Percentiles rank a stretch among this genome's conserved stretches.
Evolutionary conservation across 2,888 invertebrate genomes (phyloP).

Genomic region (Euspilapteryx auroguttella): DNA sequence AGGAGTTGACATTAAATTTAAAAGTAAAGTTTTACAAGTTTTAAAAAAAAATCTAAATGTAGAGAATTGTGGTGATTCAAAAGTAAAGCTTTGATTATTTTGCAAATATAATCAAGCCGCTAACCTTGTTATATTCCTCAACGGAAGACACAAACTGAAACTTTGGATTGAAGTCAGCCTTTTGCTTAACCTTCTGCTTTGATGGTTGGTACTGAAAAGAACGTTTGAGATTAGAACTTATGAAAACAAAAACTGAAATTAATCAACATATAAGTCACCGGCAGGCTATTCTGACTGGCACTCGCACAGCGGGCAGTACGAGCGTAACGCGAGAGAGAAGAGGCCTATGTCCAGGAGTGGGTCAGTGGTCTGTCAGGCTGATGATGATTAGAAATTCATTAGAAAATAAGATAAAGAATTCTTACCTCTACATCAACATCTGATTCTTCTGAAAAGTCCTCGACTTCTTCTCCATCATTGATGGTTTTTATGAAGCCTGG

Average conservation of each 20-base stretch:
- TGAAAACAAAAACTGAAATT: not conserved
- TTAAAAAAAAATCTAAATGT: too few relatives aligned
- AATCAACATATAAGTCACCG: not conserved
- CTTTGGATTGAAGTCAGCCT: conserved; percentile 76
- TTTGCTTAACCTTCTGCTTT: conserved; percentile 70
- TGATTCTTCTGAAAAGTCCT: conserved; percentile 78
- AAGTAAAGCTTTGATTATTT: too few relatives aligned
- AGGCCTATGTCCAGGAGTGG: too few relatives aligned
- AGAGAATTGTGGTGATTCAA: too few relatives aligned
- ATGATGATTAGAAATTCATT: too few relatives aligned
- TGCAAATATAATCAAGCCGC: too few relatives aligned
- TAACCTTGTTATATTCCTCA: conserved; percentile 75
- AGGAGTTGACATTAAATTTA: too few relatives aligned
- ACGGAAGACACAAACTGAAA: conserved; percentile 80
- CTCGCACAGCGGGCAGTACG: too few relatives aligned
- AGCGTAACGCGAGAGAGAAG: too few relatives aligned
- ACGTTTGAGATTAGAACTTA: conserved; percentile 1
- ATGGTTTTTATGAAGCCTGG: conserved; percentile 80
- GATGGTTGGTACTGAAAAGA: conserved; percentile 78
- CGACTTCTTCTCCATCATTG: conserved; percentile 78
- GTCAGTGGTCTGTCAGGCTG: too few relatives aligned
- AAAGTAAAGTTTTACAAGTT: too few relatives aligned
- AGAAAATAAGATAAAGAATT: too few relatives aligned
- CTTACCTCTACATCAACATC: conserved; percentile 79
- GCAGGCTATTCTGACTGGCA: not conserved